Evolutionary conservation across 2,113 vertebrate species (phyloP).

Genomic region (Meleagris gallopavo): DNA sequence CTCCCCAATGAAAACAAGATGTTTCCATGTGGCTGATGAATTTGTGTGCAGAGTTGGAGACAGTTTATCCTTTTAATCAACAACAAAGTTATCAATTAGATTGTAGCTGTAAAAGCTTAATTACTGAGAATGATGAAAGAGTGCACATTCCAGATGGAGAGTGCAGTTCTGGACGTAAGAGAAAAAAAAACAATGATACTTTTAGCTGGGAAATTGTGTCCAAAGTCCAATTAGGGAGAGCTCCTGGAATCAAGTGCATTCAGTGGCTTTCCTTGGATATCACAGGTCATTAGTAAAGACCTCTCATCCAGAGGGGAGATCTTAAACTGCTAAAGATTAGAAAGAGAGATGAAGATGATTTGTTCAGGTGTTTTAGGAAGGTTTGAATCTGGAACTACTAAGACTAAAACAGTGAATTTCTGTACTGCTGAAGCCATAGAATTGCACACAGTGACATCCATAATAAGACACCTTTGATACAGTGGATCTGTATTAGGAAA

Average conservation of each 20-base stretch:
- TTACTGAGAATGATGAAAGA: conserved; percentile 51
- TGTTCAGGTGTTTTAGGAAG: background rate
- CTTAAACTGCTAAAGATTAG: background rate
- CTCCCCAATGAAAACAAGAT: background rate
- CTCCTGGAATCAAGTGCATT: background rate
- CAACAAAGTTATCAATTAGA: conserved; percentile 56
- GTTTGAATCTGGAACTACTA: background rate
- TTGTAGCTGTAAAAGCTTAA: conserved; percentile 53
- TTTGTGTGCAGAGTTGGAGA: background rate
- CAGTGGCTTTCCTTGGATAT: background rate
- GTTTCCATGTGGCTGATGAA: background rate
- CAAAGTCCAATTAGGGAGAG: background rate
- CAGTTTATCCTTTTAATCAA: conserved; percentile 17
- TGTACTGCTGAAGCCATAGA: background rate
- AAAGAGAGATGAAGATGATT: background rate
- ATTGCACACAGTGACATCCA: background rate
- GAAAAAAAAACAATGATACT: background rate
- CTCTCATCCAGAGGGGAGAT: background rate
- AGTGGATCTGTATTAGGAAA: background rate
- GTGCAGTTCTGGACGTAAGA: background rate
- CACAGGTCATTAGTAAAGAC: background rate
- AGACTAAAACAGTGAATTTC: background rate
- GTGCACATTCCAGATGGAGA: conserved; percentile 42
- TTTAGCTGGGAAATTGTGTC: background rate
- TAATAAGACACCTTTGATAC: background rate